phyloP scores from a whole-genome alignment of 2,888 invertebrate genomes.

The Campaea margaritaria region DNA sequence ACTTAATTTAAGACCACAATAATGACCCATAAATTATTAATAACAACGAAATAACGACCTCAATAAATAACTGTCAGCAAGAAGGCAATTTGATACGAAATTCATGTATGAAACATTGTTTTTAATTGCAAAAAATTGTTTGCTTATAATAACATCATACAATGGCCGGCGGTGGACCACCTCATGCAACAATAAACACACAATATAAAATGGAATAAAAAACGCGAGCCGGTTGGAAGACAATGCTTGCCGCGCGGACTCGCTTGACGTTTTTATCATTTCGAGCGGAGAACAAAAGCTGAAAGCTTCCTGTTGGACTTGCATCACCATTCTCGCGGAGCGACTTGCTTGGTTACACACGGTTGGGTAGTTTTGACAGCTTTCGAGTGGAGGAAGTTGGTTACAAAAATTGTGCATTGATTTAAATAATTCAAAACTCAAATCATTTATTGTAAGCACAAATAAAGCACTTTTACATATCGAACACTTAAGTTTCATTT shows the following conservation, averaged over 20 bases:
- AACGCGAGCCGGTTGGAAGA: slow-evolving; percentile 70
- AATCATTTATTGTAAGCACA: too few relatives aligned
- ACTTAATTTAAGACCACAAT: slow-evolving; percentile 37
- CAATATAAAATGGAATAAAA: slow-evolving; percentile 57
- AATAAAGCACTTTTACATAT: too few relatives aligned
- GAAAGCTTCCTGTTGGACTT: slow-evolving; percentile 81
- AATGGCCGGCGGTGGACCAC: slow-evolving; percentile 35
- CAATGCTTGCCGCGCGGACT: slow-evolving; percentile 75
- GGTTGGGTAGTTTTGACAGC: slow-evolving; percentile 19
- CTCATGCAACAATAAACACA: slow-evolving; percentile 65
- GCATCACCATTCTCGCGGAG: slow-evolving; percentile 82
- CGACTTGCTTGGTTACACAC: slow-evolving; percentile 59
- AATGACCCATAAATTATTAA: slow-evolving; percentile 38
- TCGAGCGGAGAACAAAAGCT: slow-evolving; percentile 80
- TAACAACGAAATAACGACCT: slow-evolving; percentile 27
- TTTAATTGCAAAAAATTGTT: slow-evolving; percentile 48
- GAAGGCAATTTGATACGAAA: slow-evolving; percentile 50
- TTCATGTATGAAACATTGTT: slow-evolving; percentile 57
- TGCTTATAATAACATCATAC: slow-evolving; percentile 50
- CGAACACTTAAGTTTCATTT: too few relatives aligned
- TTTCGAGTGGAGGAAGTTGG: not conserved
- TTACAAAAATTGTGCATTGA: not conserved
- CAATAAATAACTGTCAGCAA: slow-evolving; percentile 41
- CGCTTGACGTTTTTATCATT: slow-evolving; percentile 84
- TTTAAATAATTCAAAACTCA: too few relatives aligned